Percentiles rank a stretch among this genome's conserved stretches.
Evolutionary conservation across 2,888 invertebrate species (phyloP).

Genomic region (Parnassius mnemosyne): DNA sequence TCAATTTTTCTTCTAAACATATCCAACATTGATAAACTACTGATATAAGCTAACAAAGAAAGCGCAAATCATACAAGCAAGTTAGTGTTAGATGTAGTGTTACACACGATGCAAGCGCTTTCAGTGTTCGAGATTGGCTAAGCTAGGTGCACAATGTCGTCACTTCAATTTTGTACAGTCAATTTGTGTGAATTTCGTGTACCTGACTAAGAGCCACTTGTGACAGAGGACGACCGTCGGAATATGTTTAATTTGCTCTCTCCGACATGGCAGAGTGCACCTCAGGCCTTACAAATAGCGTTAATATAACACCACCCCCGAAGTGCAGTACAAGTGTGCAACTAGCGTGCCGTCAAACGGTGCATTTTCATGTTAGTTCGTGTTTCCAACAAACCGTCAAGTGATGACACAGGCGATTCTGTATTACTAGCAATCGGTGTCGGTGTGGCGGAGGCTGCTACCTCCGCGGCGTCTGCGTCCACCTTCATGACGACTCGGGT

Average conservation of each 20-base stretch:
- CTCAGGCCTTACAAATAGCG: neutral
- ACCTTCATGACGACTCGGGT: slow-evolving; percentile 40
- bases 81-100: neutral
- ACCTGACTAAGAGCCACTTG: no score
- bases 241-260: no score
- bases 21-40: neutral
- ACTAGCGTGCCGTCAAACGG: neutral
- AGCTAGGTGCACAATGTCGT: neutral
- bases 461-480: slow-evolving; percentile 57
- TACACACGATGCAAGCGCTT: slow-evolving; percentile 10
- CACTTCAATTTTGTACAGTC: neutral
- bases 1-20: neutral
- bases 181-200: neutral
- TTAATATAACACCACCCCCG: neutral
- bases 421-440: slow-evolving; percentile 67
- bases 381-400: slow-evolving; percentile 66
- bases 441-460: slow-evolving; percentile 50
- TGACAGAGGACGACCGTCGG: no score
- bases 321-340: slow-evolving; percentile 1
- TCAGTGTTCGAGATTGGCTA: slow-evolving; percentile 1
- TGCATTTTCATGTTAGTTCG: slow-evolving; percentile 10
- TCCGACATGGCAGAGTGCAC: no score
- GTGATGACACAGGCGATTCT: slow-evolving; percentile 70
- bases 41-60: slow-evolving; percentile 1
- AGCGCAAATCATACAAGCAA: slow-evolving; percentile 2